Conservation (phyloP, 2,888 invertebrate genomes). For the Parascotia fuliginaria region DNA sequence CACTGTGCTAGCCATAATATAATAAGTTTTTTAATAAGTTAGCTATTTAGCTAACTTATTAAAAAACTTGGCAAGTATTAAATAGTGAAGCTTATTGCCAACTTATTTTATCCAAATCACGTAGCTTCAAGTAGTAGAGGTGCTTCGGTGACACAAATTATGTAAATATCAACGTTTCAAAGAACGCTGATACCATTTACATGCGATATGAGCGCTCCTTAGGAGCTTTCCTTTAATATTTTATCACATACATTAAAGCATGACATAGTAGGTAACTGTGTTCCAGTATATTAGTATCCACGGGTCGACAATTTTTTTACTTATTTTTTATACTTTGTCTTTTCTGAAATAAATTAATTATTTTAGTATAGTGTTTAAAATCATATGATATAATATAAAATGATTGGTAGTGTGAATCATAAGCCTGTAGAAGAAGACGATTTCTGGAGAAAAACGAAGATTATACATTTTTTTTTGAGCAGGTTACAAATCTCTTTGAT, state of each 20-base stretch:
- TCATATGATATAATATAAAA: too few relatives aligned
- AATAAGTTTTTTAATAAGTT: too few relatives aligned
- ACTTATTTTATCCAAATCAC: conserved; percentile 2
- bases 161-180: conserved; percentile 5
- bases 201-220: conserved; percentile 1
- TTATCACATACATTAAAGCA: conserved; percentile 1
- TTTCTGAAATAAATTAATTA: too few relatives aligned
- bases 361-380: too few relatives aligned
- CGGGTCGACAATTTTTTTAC: too few relatives aligned
- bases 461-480: too few relatives aligned
- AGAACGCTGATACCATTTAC: conserved; percentile 3
- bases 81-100: conserved; percentile 5
- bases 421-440: too few relatives aligned
- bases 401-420: too few relatives aligned
- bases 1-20: too few relatives aligned
- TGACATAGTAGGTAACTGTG: background rate
- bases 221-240: background rate
- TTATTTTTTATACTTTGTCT: too few relatives aligned
- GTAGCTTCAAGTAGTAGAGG: conserved; percentile 1
- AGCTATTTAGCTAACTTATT: conserved; percentile 9
- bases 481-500: too few relatives aligned
- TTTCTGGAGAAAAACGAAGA: too few relatives aligned
- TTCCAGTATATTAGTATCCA: background rate
- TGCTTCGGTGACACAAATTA: background rate
- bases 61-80: conserved; percentile 10